Percentiles rank a stretch among this genome's conserved stretches.
phyloP scores from a whole-genome alignment of 2,888 invertebrate genomes.

The Ceramica pisi region DNA sequence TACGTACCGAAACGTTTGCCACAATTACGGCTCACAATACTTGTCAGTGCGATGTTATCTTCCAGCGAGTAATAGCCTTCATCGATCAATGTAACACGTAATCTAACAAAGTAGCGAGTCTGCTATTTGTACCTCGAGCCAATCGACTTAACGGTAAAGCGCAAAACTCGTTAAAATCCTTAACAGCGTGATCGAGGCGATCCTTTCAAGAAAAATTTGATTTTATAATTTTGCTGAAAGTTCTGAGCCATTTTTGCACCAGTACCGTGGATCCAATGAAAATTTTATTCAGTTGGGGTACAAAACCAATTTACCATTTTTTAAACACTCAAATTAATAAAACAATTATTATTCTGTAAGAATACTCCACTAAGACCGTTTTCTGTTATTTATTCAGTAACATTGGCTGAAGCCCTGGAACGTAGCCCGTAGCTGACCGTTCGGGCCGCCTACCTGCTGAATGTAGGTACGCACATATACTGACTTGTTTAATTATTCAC shows the following conservation, averaged over 20 bases:
- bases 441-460: not conserved
- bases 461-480: not conserved
- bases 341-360: not conserved
- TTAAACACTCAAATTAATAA: not conserved
- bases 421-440: not conserved
- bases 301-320: not conserved
- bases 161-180: constrained; percentile 45
- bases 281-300: not conserved
- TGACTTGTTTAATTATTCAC: not conserved
- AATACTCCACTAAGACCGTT: not conserved
- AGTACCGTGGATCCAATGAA: not conserved
- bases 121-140: constrained; percentile 26
- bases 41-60: constrained; percentile 30
- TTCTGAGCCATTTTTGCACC: no score
- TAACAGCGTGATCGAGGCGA: constrained; percentile 15
- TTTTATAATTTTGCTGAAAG: constrained; percentile 2
- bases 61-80: constrained; percentile 24
- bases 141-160: constrained; percentile 49
- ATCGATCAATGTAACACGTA: constrained; percentile 22
- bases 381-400: not conserved
- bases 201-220: not conserved
- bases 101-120: constrained; percentile 26
- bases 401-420: no score
- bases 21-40: constrained; percentile 17
- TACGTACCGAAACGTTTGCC: constrained; percentile 7